These are phyloP conservation scores for Danaus plexippus DNA, from an alignment of 1,140 invertebrate genomes.

Conservation along the genomic window DNA sequence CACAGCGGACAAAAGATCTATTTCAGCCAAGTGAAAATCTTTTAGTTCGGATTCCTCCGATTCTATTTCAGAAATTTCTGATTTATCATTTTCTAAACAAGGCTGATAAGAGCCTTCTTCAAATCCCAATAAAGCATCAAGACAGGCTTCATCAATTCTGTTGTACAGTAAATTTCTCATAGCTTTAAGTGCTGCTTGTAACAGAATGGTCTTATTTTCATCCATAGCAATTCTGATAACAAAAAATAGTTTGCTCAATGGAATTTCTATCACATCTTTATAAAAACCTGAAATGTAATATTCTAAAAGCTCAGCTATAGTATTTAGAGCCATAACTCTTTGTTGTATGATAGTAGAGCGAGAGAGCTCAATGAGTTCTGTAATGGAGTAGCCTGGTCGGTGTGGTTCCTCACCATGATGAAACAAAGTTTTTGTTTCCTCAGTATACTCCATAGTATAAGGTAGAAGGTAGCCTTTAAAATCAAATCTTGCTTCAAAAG, in stretches of 20 bases:
- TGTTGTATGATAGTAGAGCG: slow-evolving; percentile 83
- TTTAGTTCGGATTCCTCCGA: slow-evolving; percentile 80
- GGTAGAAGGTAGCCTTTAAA: slow-evolving; percentile 80
- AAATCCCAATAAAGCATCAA: slow-evolving; percentile 80
- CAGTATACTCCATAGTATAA: slow-evolving; percentile 75
- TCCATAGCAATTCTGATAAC: slow-evolving; percentile 88
- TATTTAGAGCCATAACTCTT: slow-evolving; percentile 82
- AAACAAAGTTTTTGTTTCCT: slow-evolving; percentile 78
- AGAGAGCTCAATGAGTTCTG: slow-evolving; percentile 85
- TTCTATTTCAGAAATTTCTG: slow-evolving; percentile 71
- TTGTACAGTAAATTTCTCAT: slow-evolving; percentile 82
- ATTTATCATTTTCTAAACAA: slow-evolving; percentile 70
- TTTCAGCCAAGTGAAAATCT: slow-evolving; percentile 86
- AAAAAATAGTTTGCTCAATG: slow-evolving; percentile 81
- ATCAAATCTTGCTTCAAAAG: slow-evolving; percentile 82
- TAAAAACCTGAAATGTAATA: slow-evolving; percentile 82
- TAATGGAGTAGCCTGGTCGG: slow-evolving; percentile 89
- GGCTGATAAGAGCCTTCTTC: slow-evolving; percentile 77
- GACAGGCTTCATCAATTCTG: slow-evolving; percentile 81
- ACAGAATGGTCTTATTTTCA: slow-evolving; percentile 80
- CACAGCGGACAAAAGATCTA: slow-evolving; percentile 81
- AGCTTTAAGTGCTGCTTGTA: slow-evolving; percentile 81
- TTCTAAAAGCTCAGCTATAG: slow-evolving; percentile 83
- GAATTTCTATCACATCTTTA: slow-evolving; percentile 76
- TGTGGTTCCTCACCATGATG: slow-evolving; percentile 94